phyloP scores from a whole-genome alignment of 1,140 invertebrate genomes.

The Orussus abietinus region DNA sequence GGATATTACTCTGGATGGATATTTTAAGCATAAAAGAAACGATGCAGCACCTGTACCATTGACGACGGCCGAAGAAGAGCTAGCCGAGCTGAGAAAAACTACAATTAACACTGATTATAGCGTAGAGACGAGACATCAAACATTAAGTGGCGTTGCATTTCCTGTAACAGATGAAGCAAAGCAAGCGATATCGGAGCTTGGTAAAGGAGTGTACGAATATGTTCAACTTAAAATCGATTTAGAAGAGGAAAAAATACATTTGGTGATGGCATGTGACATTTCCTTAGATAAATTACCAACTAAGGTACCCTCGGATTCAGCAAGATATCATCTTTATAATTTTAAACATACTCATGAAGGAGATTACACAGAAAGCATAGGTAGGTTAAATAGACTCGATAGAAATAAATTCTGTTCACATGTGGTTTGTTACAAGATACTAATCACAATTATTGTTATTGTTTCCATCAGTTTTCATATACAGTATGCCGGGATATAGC shows the following conservation, averaged over 20 bases:
- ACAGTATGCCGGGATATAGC: constrained; percentile 93
- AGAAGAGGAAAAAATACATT: constrained; percentile 71
- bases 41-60: constrained; percentile 81
- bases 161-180: constrained; percentile 82
- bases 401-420: neutral
- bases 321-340: constrained; percentile 88
- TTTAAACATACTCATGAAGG: constrained; percentile 92
- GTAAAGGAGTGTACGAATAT: constrained; percentile 66
- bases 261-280: constrained; percentile 62
- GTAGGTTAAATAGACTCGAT: constrained; percentile 52
- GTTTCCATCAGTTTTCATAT: constrained; percentile 85
- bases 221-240: constrained; percentile 77
- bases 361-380: constrained; percentile 77
- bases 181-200: constrained; percentile 67
- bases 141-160: constrained; percentile 86
- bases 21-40: constrained; percentile 72
- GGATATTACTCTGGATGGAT: constrained; percentile 79
- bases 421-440: constrained; percentile 3
- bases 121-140: constrained; percentile 84
- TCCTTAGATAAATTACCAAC: constrained; percentile 63
- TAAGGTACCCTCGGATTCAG: constrained; percentile 77
- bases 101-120: constrained; percentile 75
- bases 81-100: constrained; percentile 73
- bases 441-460: constrained; percentile 17
- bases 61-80: constrained; percentile 84